A percentile compares a stretch with the other conserved stretches of the same genome.
Evolutionary conservation across 1,140 invertebrate species (phyloP).

Genomic region (Cephus cinctus): DNA sequence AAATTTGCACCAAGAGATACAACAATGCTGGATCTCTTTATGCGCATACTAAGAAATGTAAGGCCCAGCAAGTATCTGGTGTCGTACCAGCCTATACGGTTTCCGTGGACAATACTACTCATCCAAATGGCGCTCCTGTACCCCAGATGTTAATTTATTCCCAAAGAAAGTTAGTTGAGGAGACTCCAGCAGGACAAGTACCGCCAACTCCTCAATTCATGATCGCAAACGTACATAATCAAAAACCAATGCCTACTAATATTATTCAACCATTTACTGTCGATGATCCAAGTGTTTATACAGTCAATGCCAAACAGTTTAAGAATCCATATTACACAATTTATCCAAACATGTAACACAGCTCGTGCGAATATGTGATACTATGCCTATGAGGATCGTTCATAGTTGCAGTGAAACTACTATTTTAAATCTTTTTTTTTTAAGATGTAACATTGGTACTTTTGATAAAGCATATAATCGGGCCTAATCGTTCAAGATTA

Average conservation of each 20-base stretch:
- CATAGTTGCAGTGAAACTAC: background rate
- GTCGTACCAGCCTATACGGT: constrained; percentile 19
- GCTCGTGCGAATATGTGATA: too few relatives aligned
- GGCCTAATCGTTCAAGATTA: too few relatives aligned
- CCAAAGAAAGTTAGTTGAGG: constrained; percentile 35
- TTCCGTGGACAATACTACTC: constrained; percentile 17
- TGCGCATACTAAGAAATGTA: constrained; percentile 48
- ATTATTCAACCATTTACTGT: constrained; percentile 33
- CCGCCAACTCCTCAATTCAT: constrained; percentile 35
- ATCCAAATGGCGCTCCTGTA: constrained; percentile 18
- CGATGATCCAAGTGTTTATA: constrained; percentile 38
- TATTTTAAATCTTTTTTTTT: background rate
- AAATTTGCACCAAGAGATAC: constrained; percentile 63
- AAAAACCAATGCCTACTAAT: constrained; percentile 29
- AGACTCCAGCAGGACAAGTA: constrained; percentile 20
- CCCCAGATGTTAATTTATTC: constrained; percentile 34
- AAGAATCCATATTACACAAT: constrained; percentile 41
- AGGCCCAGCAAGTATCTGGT: constrained; percentile 29
- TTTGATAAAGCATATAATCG: background rate
- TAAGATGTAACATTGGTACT: background rate
- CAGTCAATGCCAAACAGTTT: constrained; percentile 35
- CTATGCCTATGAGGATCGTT: too few relatives aligned
- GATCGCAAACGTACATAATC: constrained; percentile 36
- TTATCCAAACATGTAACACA: constrained; percentile 39
- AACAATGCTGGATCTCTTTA: constrained; percentile 48